Base-by-base conservation (phyloP, 2,888 invertebrate species). In the Drosophila monieri region DNA sequence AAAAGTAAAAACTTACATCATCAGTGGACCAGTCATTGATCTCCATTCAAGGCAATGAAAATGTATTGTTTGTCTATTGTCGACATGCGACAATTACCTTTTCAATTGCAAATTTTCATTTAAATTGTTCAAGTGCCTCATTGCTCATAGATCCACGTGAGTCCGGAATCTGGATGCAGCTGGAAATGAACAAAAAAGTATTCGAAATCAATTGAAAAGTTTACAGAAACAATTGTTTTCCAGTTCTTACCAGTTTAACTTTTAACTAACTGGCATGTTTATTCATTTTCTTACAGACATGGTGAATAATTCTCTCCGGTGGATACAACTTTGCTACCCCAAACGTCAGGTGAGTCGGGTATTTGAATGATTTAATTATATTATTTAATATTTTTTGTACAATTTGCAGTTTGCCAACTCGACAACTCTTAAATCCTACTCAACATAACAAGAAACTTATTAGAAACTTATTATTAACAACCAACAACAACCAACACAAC, bases 401-500 rank as follows among this genome's bases (percentile, higher is more conserved):
- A 23, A 9, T 25, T 77, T 78, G 6, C 77, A 90, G 91, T 89
- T 88, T 78, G 84, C 60, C 77, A 79, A 81, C 72, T 78, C 88
- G 72, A 84, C 81, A 57, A 80, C 64, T 76, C 77, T 86, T 78
- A 80, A 74, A 77, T 80, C 77, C 79, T 79, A 76, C 66, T 90
- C 89, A 80, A 88, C 89, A 89, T 90, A 90, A 90, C 90, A 90
- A 90, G 88, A 90, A 90, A 88, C 88, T 85, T 68, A 70, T 79
- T 70, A 73, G 69, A 64, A 18, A 18, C 18, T 18, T 18, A 18
- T 18, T 18, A 70, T 73, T 74, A 76, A 73, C 27, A 27, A 27
- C 9, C 2, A 73, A 55, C 72, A 78, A 80, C 66, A 78, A 76
- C 69, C 64, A 71, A 74, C 71, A 61, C 57, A 66, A 62, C 73